Conservation (phyloP, 2,888 invertebrate genomes). For the Agrotis segetum region DNA sequence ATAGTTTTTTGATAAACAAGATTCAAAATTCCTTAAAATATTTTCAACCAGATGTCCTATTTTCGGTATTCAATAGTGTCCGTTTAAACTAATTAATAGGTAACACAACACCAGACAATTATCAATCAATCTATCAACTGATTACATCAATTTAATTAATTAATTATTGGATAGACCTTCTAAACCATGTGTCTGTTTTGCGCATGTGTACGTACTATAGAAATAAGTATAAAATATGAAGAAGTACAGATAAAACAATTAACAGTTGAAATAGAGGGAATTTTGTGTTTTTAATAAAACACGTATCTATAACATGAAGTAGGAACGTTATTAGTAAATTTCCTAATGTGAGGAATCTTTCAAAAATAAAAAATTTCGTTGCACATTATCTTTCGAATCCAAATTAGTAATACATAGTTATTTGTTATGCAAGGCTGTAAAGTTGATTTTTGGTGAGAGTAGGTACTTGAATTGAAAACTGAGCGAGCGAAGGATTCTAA, state of each 20-base stretch:
- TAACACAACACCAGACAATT: slow-evolving; percentile 43
- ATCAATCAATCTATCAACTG: slow-evolving; percentile 57
- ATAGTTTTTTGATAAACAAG: not conserved
- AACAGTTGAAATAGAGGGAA: not conserved
- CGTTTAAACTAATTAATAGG: slow-evolving; percentile 50
- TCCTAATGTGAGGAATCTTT: no score
- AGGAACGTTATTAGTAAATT: no score
- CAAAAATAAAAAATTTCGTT: no score
- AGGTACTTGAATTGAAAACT: no score
- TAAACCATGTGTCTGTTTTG: slow-evolving; percentile 29
- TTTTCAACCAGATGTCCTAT: not conserved
- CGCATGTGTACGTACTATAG: not conserved
- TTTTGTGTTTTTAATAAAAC: no score
- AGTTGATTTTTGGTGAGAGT: no score
- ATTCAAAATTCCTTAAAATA: not conserved
- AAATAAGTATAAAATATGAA: not conserved
- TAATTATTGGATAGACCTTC: slow-evolving; percentile 44
- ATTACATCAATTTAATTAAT: slow-evolving; percentile 54
- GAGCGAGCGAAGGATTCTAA: no score
- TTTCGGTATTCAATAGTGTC: slow-evolving; percentile 1
- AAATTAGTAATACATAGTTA: no score
- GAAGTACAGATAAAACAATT: no score
- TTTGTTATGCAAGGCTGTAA: no score
- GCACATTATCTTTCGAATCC: no score
- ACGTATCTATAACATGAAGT: no score